phyloP scores from a whole-genome alignment of 2,113 vertebrate species.

The Asarcornis scutulata region DNA sequence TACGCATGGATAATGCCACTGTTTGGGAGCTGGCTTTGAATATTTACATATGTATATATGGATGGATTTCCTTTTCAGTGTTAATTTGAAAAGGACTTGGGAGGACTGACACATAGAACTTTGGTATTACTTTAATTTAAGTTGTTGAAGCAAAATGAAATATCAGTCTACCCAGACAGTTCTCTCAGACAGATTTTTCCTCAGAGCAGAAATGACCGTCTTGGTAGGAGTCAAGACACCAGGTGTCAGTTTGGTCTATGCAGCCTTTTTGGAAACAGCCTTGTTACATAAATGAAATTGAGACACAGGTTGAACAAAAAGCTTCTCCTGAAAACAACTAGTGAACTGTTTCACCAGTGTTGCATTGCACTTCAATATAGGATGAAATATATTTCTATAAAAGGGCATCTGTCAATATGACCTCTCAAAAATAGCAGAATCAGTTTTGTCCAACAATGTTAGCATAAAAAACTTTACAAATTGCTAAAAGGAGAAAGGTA shows the following conservation, averaged over 20 bases:
- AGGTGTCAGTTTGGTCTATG: background rate
- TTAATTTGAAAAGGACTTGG: constrained; percentile 56
- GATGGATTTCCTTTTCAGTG: constrained; percentile 42
- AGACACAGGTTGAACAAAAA: background rate
- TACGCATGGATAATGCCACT: background rate
- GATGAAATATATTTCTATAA: background rate
- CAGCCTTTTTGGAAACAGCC: background rate
- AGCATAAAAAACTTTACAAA: background rate
- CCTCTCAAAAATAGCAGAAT: background rate
- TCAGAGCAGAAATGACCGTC: background rate
- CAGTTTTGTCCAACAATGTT: background rate
- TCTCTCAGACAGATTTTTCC: background rate
- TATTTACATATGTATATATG: constrained; percentile 53
- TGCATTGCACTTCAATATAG: background rate
- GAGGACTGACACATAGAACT: background rate
- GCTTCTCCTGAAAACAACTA: background rate
- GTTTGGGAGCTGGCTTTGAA: constrained; percentile 25
- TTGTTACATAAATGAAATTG: background rate
- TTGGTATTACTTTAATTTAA: constrained; percentile 15
- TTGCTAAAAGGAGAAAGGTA: background rate
- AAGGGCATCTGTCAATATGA: background rate
- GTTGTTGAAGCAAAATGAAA: constrained; percentile 35
- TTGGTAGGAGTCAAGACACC: background rate
- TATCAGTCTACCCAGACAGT: background rate
- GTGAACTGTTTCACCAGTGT: background rate